Base-by-base conservation (phyloP, 2,888 invertebrate species). In the Hirudinaria manillensis region DNA sequence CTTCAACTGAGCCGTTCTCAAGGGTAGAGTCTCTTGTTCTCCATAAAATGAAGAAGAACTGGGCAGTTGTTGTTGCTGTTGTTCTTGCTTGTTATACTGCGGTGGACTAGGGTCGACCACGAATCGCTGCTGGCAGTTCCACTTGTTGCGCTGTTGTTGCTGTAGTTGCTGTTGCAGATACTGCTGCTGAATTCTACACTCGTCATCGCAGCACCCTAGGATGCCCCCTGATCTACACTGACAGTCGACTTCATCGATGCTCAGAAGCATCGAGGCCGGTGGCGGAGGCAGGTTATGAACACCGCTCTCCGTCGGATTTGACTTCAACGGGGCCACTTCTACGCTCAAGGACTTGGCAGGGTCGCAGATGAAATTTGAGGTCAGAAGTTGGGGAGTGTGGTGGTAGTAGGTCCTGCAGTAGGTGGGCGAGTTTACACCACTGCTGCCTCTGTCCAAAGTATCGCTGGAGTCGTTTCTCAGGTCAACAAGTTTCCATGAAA, bases 401-500 rank as follows among this genome's bases (percentile, higher is more conserved):
- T 68, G 68, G 34, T 68, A 68, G 68, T 68, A 68, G 68, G 68
- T 68, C 32, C 68, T 24, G 32, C 68, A 68, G 68, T 68, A 68
- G 36, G 68, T 68, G 32, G 68, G 68, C 34, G 68, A 68, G 68
- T 68, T 68, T 7, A 68, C 36, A 6, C 68, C 68, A 6, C 68
- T 68, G 13, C 36, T 32, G 7, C 36, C 32, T 32, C 21, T 2
- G 68, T 32, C 32, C 36, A 36, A 16, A 16, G 36, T 68, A 32
- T 68, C 68, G 32, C 13, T 36, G 13, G 36, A 34, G 13, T 68
- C 68, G 13, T 32, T 34, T 4, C 68, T 29, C 36, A 73, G 73
- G 38, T 73, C 73, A 13, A 73, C 73, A n/a, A 73, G 38, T 45
- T 73, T 73, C 73, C 73, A 73, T 2, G 73, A 53, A 13, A 73